Conservation (phyloP, 2,797 vertebrate species). For the Masticophis lateralis region DNA sequence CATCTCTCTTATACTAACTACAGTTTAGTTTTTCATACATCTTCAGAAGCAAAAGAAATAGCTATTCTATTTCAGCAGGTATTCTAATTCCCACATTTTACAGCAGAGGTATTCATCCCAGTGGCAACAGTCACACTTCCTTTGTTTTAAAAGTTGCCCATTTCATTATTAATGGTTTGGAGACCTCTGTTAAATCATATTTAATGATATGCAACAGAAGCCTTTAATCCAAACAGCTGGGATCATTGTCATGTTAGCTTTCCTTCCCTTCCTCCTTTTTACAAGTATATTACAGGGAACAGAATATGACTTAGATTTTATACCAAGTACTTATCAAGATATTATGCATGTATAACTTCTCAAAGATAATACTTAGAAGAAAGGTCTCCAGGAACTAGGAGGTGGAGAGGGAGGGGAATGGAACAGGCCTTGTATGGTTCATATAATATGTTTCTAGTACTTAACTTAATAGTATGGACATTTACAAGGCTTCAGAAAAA, state of each 20-base stretch:
- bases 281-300: background rate
- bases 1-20: background rate
- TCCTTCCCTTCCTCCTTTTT: background rate
- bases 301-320: constrained; percentile 1
- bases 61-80: background rate
- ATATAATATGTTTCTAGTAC: background rate
- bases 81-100: background rate
- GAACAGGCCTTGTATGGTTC: background rate
- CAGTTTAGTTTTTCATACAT: background rate
- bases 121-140: background rate
- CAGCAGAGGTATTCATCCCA: background rate
- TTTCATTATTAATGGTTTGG: constrained; percentile 15
- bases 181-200: background rate
- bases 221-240: background rate
- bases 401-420: background rate
- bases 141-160: background rate
- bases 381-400: background rate
- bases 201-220: constrained; percentile 1
- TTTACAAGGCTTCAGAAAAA: background rate
- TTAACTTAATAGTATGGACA: background rate
- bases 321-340: background rate
- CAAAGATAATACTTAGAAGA: background rate
- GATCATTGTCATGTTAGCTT: background rate
- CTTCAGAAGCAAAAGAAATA: background rate
- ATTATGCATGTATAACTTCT: background rate